Conservation (phyloP, 2,888 invertebrate species). For the Dendrolimus pini region DNA sequence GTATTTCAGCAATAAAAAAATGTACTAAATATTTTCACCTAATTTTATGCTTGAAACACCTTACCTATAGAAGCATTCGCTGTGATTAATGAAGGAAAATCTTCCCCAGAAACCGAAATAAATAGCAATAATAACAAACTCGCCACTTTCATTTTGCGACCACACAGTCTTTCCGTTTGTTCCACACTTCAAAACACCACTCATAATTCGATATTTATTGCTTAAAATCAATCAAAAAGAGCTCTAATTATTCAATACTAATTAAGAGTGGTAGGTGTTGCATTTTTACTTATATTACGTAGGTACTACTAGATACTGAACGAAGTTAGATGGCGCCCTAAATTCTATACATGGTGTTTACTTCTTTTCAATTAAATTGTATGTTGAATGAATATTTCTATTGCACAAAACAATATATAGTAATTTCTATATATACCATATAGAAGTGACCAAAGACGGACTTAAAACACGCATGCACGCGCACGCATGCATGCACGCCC, state of each 20-base stretch:
- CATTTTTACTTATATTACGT: not conserved
- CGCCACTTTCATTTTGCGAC: conserved; percentile 45
- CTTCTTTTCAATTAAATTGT: too few relatives aligned
- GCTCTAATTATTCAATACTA: conserved; percentile 13
- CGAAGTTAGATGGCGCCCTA: not conserved
- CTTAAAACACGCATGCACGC: too few relatives aligned
- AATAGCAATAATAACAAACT: conserved; percentile 29
- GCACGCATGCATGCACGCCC: too few relatives aligned
- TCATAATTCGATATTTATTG: conserved; percentile 45
- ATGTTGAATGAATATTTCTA: too few relatives aligned
- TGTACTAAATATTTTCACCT: too few relatives aligned
- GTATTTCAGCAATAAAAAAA: too few relatives aligned
- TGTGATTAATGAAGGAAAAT: conserved; percentile 83
- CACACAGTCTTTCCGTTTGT: conserved; percentile 17
- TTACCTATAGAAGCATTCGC: conserved; percentile 86
- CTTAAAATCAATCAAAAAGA: conserved; percentile 1
- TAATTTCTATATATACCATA: too few relatives aligned
- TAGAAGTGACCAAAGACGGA: too few relatives aligned
- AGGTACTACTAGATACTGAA: not conserved
- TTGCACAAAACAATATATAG: too few relatives aligned
- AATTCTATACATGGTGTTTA: too few relatives aligned
- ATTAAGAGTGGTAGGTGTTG: conserved; percentile 6
- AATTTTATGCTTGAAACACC: conserved; percentile 8
- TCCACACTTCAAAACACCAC: conserved; percentile 22
- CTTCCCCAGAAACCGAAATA: conserved; percentile 56